These are phyloP conservation scores for Scaptomyza polygonia DNA, from an alignment of 2,888 invertebrate species.

Conservation along the genomic window DNA sequence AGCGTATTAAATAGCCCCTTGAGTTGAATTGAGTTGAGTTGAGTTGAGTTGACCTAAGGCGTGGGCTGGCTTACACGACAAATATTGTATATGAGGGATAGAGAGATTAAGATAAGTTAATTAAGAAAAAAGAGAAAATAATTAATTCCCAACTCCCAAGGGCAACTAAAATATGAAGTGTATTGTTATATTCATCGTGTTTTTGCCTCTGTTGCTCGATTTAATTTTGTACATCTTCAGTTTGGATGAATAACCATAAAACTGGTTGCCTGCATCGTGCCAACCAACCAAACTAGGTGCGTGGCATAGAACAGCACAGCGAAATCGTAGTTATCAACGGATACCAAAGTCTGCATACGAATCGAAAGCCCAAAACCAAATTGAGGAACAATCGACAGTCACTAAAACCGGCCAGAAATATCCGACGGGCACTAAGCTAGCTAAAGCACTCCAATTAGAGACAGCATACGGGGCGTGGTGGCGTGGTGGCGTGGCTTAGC, in stretches of 20 bases:
- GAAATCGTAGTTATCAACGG: slow-evolving; percentile 19
- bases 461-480: slow-evolving; percentile 15
- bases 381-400: slow-evolving; percentile 42
- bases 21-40: neutral
- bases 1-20: slow-evolving; percentile 33
- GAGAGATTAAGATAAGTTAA: slow-evolving; percentile 24
- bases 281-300: neutral
- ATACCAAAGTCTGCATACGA: slow-evolving; percentile 9
- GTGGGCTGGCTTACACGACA: neutral
- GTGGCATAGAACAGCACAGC: neutral
- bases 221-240: neutral
- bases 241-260: neutral
- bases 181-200: too few species aligned
- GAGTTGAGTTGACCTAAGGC: neutral
- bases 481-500: slow-evolving; percentile 17
- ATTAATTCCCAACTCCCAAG: slow-evolving; percentile 15
- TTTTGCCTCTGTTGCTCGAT: neutral
- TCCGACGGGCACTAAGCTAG: slow-evolving; percentile 46
- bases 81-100: neutral
- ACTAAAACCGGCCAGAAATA: slow-evolving; percentile 37
- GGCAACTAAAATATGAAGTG: slow-evolving; percentile 10
- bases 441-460: slow-evolving; percentile 60
- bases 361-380: slow-evolving; percentile 8
- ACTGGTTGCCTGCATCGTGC: too few species aligned
- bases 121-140: slow-evolving; percentile 39